Conservation (phyloP, 2,888 invertebrate genomes). For the Cephalotes varians region DNA sequence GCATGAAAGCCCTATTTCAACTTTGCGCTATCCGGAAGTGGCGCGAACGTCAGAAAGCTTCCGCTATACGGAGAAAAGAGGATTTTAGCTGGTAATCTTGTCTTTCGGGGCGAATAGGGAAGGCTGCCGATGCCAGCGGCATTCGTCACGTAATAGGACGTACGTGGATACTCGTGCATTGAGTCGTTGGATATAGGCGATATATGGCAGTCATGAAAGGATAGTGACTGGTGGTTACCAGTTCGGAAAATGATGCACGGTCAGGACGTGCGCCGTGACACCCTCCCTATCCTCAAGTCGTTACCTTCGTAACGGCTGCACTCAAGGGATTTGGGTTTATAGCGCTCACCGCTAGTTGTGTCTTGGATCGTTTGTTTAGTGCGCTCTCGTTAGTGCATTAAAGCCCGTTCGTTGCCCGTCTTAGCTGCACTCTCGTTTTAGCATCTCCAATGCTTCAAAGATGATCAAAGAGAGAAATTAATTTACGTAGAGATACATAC, state of each 20-base stretch:
- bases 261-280: constrained; percentile 75
- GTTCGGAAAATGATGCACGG: constrained; percentile 79
- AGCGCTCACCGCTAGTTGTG: constrained; percentile 54
- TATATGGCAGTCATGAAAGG: constrained; percentile 78
- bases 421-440: neutral
- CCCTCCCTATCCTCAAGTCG: constrained; percentile 40
- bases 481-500: neutral
- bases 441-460: neutral
- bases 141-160: constrained; percentile 40
- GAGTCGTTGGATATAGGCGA: constrained; percentile 57
- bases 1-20: constrained; percentile 18
- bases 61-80: constrained; percentile 1
- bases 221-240: constrained; percentile 82
- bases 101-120: constrained; percentile 7
- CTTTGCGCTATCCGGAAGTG: constrained; percentile 4
- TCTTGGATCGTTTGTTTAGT: constrained; percentile 60
- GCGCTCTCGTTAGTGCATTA: constrained; percentile 61
- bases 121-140: constrained; percentile 16
- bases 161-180: constrained; percentile 30
- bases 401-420: constrained; percentile 53
- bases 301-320: constrained; percentile 55
- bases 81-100: constrained; percentile 40
- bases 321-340: constrained; percentile 62
- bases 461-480: neutral
- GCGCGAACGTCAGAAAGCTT: constrained; percentile 7